Conservation (phyloP, 2,113 vertebrate genomes). For the Hypocryptadius cinnamomeus region DNA sequence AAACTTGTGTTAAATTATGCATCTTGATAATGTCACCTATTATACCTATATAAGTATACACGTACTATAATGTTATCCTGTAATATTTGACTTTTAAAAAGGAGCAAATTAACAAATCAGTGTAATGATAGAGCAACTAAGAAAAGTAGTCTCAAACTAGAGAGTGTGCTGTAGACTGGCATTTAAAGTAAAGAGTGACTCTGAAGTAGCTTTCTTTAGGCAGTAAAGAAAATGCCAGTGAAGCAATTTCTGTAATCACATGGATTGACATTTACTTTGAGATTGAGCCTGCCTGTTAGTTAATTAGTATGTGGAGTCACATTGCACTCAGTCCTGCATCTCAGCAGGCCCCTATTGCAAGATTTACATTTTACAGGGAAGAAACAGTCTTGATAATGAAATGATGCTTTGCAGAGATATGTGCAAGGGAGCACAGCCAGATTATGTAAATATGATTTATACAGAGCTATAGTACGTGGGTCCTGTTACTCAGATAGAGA, state of each 20-base stretch:
- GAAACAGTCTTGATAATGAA: constrained; percentile 12
- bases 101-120: background rate
- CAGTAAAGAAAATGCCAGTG: background rate
- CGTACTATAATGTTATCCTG: background rate
- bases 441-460: constrained; percentile 30
- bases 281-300: background rate
- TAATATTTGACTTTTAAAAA: background rate
- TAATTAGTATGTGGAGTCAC: background rate
- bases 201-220: background rate
- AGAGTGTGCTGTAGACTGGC: background rate
- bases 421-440: background rate
- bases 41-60: background rate
- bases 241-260: constrained; percentile 6
- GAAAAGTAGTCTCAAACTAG: background rate
- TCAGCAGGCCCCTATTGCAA: background rate
- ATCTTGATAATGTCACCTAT: background rate
- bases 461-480: background rate
- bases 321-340: background rate
- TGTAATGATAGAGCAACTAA: background rate
- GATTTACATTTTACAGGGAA: constrained; percentile 43
- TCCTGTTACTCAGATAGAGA: background rate
- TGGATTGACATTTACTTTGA: background rate
- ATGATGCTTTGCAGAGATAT: constrained; percentile 25
- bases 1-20: background rate
- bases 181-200: background rate